phyloP scores from a whole-genome alignment of 2,888 invertebrate species.

The Eurytoma californica region DNA sequence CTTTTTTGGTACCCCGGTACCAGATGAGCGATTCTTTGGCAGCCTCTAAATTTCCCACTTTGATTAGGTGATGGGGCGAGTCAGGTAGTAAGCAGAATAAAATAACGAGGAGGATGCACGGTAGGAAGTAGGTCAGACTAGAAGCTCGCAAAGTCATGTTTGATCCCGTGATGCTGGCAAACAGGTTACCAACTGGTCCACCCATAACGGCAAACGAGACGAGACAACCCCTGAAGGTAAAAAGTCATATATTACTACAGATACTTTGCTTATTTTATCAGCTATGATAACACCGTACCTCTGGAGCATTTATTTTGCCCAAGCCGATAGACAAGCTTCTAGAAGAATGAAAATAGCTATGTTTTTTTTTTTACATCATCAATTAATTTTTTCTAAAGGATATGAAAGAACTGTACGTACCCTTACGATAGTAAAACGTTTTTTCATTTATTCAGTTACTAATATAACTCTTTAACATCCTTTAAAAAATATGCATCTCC shows the following conservation, averaged over 20 bases:
- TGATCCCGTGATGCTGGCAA: conserved; percentile 67
- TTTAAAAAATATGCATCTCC: no score
- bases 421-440: no score
- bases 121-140: conserved; percentile 63
- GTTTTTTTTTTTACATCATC: no score
- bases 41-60: conserved; percentile 29
- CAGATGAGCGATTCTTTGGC: conserved; percentile 40
- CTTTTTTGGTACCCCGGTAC: conserved; percentile 58
- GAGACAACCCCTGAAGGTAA: conserved; percentile 62
- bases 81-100: conserved; percentile 65
- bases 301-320: no score
- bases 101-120: conserved; percentile 61
- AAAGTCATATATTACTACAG: not conserved
- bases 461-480: no score
- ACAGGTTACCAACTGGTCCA: conserved; percentile 63
- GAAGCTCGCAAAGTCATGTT: conserved; percentile 63
- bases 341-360: no score
- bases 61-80: conserved; percentile 64
- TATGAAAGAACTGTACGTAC: no score
- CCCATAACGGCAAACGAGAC: conserved; percentile 66
- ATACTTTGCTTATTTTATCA: not conserved
- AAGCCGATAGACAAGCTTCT: no score
- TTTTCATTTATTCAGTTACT: no score
- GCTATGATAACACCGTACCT: no score
- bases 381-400: no score